Evolutionary conservation across 2,888 invertebrate species (phyloP).

Genomic region (Seira ritae): DNA sequence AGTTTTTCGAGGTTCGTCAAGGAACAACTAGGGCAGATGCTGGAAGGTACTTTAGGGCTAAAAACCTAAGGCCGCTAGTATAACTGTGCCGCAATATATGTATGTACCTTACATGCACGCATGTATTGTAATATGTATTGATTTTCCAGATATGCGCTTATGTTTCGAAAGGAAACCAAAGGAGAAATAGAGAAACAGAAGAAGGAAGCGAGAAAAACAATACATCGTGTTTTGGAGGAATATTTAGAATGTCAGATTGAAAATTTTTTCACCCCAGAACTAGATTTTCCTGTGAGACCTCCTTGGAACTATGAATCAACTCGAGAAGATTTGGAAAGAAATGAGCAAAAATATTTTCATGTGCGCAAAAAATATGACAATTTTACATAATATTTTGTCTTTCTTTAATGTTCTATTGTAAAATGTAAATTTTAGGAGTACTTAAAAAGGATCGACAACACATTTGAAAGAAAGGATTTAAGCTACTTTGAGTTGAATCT

Average conservation of each 20-base stretch:
- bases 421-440: slow-evolving; percentile 82
- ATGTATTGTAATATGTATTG: too few relatives aligned
- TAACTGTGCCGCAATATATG: too few relatives aligned
- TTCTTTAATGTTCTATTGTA: slow-evolving; percentile 25
- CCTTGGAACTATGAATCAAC: slow-evolving; percentile 88
- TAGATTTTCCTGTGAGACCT: slow-evolving; percentile 90
- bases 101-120: too few relatives aligned
- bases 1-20: slow-evolving; percentile 62
- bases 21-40: slow-evolving; percentile 55
- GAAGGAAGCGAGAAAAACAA: slow-evolving; percentile 80
- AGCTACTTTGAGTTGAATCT: slow-evolving; percentile 95
- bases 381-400: slow-evolving; percentile 34
- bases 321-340: slow-evolving; percentile 84
- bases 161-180: slow-evolving; percentile 88
- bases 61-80: too few relatives aligned
- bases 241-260: slow-evolving; percentile 83
- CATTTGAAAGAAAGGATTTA: slow-evolving; percentile 81
- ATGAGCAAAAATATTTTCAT: slow-evolving; percentile 89
- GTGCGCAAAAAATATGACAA: slow-evolving; percentile 76
- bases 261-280: slow-evolving; percentile 82
- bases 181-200: slow-evolving; percentile 84
- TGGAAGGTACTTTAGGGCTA: slow-evolving; percentile 67
- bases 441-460: slow-evolving; percentile 81
- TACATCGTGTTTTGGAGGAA: slow-evolving; percentile 79
- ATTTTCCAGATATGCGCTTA: slow-evolving; percentile 83